Conservation (phyloP, 2,797 vertebrate genomes). For the Mastacembelus armatus region DNA sequence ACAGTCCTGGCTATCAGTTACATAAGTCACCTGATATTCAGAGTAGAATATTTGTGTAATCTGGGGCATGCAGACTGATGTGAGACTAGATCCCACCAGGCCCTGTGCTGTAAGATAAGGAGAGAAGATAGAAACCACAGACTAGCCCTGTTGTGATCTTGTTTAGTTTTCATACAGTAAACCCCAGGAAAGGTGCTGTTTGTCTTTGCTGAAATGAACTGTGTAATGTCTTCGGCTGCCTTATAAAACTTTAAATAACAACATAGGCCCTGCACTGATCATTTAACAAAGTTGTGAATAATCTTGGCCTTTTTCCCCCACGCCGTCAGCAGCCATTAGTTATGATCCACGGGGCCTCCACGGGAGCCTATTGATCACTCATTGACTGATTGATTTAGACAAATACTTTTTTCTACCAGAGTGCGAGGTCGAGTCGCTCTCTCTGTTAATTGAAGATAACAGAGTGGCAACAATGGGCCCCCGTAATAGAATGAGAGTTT, state of each 20-base stretch:
- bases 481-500: conserved; percentile 81
- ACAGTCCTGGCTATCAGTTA: too few species aligned
- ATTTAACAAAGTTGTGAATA: conserved; percentile 75
- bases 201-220: background rate
- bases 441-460: conserved; percentile 87
- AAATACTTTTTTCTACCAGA: conserved; percentile 79
- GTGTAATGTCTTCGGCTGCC: conserved; percentile 24
- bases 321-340: conserved; percentile 74
- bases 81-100: conserved; percentile 11
- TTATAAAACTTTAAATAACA: conserved; percentile 35
- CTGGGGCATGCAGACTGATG: conserved; percentile 17
- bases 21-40: conserved; percentile 19
- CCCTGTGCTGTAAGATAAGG: conserved; percentile 18
- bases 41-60: conserved; percentile 5
- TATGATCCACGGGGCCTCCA: conserved; percentile 70
- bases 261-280: conserved; percentile 55
- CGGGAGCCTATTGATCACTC: conserved; percentile 82
- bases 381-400: conserved; percentile 85
- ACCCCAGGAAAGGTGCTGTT: conserved; percentile 10
- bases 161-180: conserved; percentile 4
- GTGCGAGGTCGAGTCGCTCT: conserved; percentile 77
- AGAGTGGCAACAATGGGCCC: conserved; percentile 81
- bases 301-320: conserved; percentile 80
- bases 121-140: background rate
- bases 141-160: conserved; percentile 3